Evolutionary conservation across 2,797 vertebrate genomes (phyloP).

Genomic region (Sus cebifrons): DNA sequence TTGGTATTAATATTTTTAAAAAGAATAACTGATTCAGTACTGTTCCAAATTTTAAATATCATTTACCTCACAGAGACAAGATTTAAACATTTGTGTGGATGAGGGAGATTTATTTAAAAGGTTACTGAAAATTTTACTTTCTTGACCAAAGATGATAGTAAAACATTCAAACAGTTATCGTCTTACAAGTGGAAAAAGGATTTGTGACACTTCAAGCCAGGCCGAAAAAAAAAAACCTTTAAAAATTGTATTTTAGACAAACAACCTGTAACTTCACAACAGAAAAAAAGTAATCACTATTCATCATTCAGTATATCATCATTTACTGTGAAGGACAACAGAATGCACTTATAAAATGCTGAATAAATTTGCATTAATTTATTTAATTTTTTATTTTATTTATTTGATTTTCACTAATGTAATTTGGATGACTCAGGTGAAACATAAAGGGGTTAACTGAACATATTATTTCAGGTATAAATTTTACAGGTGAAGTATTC

Average conservation of each 20-base stretch:
- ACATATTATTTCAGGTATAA: conserved; percentile 70
- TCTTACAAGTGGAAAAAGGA: conserved; percentile 34
- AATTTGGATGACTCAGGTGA: conserved; percentile 73
- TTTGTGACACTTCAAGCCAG: conserved; percentile 44
- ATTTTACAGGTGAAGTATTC: conserved; percentile 75
- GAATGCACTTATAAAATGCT: conserved; percentile 78
- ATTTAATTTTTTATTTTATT: no score
- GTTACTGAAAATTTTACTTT: conserved; percentile 28
- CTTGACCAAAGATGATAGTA: background rate
- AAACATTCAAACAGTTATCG: conserved; percentile 40
- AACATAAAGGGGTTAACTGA: conserved; percentile 73
- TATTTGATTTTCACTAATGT: conserved; percentile 31
- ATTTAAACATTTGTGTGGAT: background rate
- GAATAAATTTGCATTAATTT: conserved; percentile 82
- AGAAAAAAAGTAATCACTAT: conserved; percentile 49
- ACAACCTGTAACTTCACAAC: conserved; percentile 47
- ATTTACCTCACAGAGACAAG: background rate
- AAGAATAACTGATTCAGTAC: conserved; percentile 34
- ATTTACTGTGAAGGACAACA: conserved; percentile 75
- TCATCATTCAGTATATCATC: conserved; percentile 70
- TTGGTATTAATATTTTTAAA: conserved; percentile 54
- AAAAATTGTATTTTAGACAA: background rate
- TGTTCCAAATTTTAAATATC: conserved; percentile 50
- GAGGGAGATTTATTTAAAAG: conserved; percentile 1
- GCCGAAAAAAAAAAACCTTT: background rate